Percentiles rank a stretch among this genome's conserved stretches.
Conservation (phyloP, 2,113 vertebrate genomes). For the Cottus gobio region DNA sequence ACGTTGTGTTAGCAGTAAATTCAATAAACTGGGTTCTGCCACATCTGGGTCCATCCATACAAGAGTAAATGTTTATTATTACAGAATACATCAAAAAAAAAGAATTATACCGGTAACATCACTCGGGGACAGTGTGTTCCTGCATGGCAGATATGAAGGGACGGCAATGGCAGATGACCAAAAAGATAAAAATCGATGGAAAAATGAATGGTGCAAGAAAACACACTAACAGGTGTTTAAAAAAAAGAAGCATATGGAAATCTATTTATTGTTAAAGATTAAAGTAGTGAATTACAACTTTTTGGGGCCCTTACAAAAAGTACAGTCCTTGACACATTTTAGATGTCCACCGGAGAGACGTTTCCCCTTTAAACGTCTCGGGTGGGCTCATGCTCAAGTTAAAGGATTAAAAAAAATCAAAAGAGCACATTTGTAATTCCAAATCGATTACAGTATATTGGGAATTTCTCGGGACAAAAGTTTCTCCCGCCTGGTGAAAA, state of each 20-base stretch:
- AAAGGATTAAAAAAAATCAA: background rate
- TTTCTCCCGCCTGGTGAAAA: background rate
- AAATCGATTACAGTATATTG: too few species aligned
- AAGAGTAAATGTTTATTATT: background rate
- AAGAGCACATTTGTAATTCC: background rate
- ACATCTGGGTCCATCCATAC: background rate
- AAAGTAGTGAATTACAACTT: background rate
- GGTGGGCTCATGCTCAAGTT: background rate
- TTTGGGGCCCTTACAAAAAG: background rate
- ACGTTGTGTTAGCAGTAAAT: slow-evolving; percentile 6
- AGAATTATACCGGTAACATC: background rate
- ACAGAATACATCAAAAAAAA: background rate
- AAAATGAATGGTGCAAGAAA: background rate
- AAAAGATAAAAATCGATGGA: background rate
- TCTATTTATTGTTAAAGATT: background rate
- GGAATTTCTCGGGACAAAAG: background rate
- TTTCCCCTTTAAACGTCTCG: background rate
- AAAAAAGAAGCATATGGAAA: background rate
- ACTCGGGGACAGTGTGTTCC: background rate
- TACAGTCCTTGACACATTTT: background rate
- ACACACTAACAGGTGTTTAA: background rate
- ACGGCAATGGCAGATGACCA: background rate
- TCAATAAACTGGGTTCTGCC: background rate
- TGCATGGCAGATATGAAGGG: background rate
- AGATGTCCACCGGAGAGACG: background rate